Base-by-base conservation (phyloP, 1,140 invertebrate genomes). In the Drosophila parvula region DNA sequence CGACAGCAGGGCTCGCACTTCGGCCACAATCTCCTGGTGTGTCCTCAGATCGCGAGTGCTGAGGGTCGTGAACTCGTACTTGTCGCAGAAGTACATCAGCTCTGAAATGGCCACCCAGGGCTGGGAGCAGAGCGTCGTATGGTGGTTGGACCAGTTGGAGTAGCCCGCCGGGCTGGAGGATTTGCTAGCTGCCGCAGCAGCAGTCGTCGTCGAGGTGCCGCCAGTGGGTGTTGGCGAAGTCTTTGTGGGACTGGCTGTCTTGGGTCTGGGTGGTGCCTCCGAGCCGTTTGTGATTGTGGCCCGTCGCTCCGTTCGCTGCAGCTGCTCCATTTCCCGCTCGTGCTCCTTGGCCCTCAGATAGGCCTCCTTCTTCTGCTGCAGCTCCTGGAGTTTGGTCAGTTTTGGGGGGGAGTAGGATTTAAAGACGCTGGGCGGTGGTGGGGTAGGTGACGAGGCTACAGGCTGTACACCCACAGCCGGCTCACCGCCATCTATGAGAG, bases 11-110 rank as follows among this genome's bases (percentile, higher is more conserved):
- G 78, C 63, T 3, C 81, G 69, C 40, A 91, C 83, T 58, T 91
- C 90, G 30, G 71, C 74, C 10, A 90, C 78, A 30, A 91, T 91
- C 32, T 86, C 81, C 59, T 90, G 89, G 16, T 91, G 90, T 0
- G 77, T 79, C 64, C 58, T 78, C 10, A 79, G 64, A 34, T 90
- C 90, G 0, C 74, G 63, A 0, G 84, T 79, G 44, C 83, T 89
- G 4, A 91, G 34, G 0, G 90, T 77, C 43, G 81, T 88, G 60
- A 90, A 91, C 69, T 91, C 90, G 59, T 91, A 90, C 75, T 91
- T 91, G 67, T 91, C 90, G 50, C 90, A 91, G 51, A 91, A 91
- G 27, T 78, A 78, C 76, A 91, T 91, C n/a, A 91, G 68, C 55
- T 91, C 90, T 4, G 90, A 88, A 53, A 91, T 89, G 40, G 86